Conservation (phyloP, 2,888 invertebrate genomes). For the Thymelicus sylvestris region DNA sequence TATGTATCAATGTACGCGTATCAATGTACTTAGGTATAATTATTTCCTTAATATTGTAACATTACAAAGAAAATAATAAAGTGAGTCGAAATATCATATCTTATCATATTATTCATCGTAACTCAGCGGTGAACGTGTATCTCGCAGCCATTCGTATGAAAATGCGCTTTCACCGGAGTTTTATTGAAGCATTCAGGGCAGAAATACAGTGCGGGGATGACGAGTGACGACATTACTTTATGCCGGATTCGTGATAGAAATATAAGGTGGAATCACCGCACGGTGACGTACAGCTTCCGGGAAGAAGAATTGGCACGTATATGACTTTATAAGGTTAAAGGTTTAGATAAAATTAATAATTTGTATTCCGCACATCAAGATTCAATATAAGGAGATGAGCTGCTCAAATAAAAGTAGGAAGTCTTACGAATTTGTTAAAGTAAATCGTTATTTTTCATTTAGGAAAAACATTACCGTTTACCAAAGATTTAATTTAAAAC, state of each 20-base stretch:
- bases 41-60: not conserved
- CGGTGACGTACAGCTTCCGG: not conserved
- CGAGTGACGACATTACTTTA: slow-evolving; percentile 40
- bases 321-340: not conserved
- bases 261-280: slow-evolving; percentile 24
- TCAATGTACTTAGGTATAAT: not conserved
- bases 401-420: too few species aligned
- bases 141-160: slow-evolving; percentile 50
- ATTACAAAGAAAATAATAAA: slow-evolving; percentile 6
- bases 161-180: slow-evolving; percentile 50
- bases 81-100: slow-evolving; percentile 10
- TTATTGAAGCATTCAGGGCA: slow-evolving; percentile 54
- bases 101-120: slow-evolving; percentile 12
- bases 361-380: too few species aligned
- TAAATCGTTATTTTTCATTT: too few species aligned
- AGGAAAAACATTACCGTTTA: too few species aligned
- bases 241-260: slow-evolving; percentile 38
- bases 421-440: too few species aligned
- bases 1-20: not conserved
- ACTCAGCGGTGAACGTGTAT: slow-evolving; percentile 5
- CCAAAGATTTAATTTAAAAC: too few species aligned
- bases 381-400: too few species aligned
- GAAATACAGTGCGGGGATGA: slow-evolving; percentile 37
- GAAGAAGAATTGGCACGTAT: not conserved
- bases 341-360: too few species aligned